Evolutionary conservation across 2,113 vertebrate species (phyloP).

Genomic region (Charina bottae): DNA sequence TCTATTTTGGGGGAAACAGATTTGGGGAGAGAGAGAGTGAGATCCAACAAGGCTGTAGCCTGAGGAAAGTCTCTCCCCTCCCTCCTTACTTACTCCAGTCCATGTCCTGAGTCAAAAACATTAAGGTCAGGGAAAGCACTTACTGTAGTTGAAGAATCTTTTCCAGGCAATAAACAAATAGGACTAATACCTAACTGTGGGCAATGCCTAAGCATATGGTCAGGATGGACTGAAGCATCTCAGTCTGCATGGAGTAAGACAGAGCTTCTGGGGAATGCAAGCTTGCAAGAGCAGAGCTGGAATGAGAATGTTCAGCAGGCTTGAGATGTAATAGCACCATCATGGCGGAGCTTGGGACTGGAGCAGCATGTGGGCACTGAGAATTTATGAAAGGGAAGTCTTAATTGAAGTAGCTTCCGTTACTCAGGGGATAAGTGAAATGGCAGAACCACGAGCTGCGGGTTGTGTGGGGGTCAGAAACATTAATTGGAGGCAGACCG

Average conservation of each 20-base stretch:
- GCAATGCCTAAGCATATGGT: background rate
- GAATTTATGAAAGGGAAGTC: background rate
- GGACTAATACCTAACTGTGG: background rate
- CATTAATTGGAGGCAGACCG: background rate
- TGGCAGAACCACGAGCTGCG: background rate
- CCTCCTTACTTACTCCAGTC: background rate
- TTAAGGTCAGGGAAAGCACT: background rate
- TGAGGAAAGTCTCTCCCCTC: too few species aligned
- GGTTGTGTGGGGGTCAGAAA: background rate
- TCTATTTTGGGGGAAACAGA: background rate
- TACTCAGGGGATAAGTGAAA: background rate
- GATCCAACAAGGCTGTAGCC: background rate
- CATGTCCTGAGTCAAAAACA: background rate
- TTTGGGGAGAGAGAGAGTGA: background rate
- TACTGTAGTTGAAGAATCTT: rapidly evolving
- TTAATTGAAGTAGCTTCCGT: background rate
- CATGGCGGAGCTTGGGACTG: background rate
- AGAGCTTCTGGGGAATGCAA: background rate
- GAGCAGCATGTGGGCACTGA: too few species aligned
- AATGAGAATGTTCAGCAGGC: background rate
- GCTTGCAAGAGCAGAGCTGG: background rate
- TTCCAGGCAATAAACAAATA: background rate
- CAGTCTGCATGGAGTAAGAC: background rate
- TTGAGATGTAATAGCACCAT: rapidly evolving
- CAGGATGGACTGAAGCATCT: background rate